phyloP scores from a whole-genome alignment of 2,113 vertebrate genomes.

The Otocyon megalotis region DNA sequence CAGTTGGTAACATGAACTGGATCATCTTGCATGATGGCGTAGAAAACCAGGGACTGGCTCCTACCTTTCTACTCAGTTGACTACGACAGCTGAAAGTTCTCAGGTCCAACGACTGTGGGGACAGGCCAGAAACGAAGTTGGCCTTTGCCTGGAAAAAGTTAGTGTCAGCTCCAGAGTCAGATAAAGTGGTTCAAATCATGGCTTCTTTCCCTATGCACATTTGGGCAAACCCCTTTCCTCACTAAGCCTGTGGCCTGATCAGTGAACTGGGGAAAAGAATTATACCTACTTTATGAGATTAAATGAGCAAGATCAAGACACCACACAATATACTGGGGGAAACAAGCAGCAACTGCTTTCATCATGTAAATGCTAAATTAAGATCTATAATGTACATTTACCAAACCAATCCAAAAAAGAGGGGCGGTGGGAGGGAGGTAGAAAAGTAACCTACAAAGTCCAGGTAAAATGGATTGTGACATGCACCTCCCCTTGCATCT shows the following conservation, averaged over 20 bases:
- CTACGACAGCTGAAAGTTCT: too few relatives aligned
- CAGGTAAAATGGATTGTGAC: background rate
- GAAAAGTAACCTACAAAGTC: too few relatives aligned
- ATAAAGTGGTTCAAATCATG: background rate
- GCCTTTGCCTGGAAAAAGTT: background rate
- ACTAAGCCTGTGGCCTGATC: background rate
- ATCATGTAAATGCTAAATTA: background rate
- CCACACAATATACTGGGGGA: background rate
- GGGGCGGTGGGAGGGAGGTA: rapidly evolving
- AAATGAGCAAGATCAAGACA: background rate
- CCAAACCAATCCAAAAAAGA: too few relatives aligned
- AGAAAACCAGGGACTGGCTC: rapidly evolving
- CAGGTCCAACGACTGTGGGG: rapidly evolving
- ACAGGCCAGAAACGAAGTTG: background rate
- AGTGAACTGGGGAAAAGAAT: background rate
- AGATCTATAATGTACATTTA: background rate
- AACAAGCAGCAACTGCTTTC: background rate
- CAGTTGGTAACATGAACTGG: too few relatives aligned
- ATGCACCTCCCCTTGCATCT: rapidly evolving
- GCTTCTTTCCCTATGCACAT: too few relatives aligned
- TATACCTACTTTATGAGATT: background rate
- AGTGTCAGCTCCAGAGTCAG: too few relatives aligned
- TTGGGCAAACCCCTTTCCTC: background rate
- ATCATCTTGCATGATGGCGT: background rate
- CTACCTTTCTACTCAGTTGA: background rate